Conservation (phyloP, 2,888 invertebrate genomes). For the Tuberolachnus salignus region DNA sequence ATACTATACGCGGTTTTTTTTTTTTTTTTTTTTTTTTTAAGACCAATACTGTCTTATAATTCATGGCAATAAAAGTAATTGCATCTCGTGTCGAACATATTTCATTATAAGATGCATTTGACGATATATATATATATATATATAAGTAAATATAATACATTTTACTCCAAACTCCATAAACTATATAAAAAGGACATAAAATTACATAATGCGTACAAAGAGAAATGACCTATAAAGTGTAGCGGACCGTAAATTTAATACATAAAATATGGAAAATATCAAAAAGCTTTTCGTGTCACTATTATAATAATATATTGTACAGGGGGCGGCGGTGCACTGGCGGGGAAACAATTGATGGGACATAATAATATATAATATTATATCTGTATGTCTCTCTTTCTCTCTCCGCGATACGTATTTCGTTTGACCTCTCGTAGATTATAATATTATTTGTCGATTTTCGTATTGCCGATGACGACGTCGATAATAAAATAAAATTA, state of each 20-base stretch:
- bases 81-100: conserved; percentile 24
- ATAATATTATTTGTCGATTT: too few species aligned
- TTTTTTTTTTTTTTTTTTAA: neutral
- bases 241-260: conserved; percentile 27
- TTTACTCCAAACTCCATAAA: conserved; percentile 11
- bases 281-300: neutral
- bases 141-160: neutral
- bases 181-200: neutral
- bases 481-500: too few species aligned
- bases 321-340: too few species aligned
- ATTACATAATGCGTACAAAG: neutral
- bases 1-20: neutral
- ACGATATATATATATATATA: neutral
- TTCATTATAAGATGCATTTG: conserved; percentile 30
- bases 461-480: too few species aligned
- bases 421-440: too few species aligned
- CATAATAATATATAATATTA: too few species aligned
- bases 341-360: too few species aligned
- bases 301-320: too few species aligned
- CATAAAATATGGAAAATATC: conserved; percentile 27
- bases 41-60: neutral
- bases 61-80: conserved; percentile 35
- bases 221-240: conserved; percentile 10
- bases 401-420: too few species aligned
- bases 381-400: too few species aligned